Evolutionary conservation across 2,797 vertebrate species (phyloP), one percentile per base, ranked within the genome.

Genomic region (Alcedo atthis): DNA sequence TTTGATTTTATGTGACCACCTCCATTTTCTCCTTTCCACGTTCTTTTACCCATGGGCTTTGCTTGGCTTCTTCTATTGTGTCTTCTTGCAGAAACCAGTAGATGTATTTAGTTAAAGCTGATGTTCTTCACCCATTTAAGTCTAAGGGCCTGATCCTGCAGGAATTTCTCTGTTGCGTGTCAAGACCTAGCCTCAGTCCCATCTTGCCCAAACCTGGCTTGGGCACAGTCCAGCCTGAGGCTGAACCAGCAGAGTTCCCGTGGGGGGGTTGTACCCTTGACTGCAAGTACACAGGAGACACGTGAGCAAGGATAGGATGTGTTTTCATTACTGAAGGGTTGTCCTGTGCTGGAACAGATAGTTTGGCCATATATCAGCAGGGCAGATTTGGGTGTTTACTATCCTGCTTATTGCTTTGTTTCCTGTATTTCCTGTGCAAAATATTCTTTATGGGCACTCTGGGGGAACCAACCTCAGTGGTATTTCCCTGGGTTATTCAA

Each of bases 391-490:
- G 8, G 22, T 90, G 40, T 90, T 95, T 77, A 32, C 51, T 73
- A 0, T 80, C 37, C 75, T 85, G 73, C 35, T 81, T 87, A 71
- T 43, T 75, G 33, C 49, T 81, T 87, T 87, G 20, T 64, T 93
- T 77, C 81, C 64, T 90, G 12, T 86, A 32, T 79, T 87, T 90
- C 40, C 26, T 64, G 54, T 57, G 40, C 81, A 94, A 59, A 93
- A 78, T 78, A 46, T 11, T 83, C 61, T 54, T 85, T 64, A 45
- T 40, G 54, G 43, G 32, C 49, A 10, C 45, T 55, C 54, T 15
- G 73, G 58, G 33, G 43, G 49, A 77, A 30, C 54, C 48, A 73
- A 17, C 74, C 49, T 63, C 42, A 28, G 57, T 0, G 0, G 3
- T 54, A 30, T 78, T 90, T 81, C 45, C n/a, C 24, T 25, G 28